Evolutionary conservation across 2,797 vertebrate species (phyloP), one percentile per base, ranked within the genome.

Genomic region (Lerista edwardsae): DNA sequence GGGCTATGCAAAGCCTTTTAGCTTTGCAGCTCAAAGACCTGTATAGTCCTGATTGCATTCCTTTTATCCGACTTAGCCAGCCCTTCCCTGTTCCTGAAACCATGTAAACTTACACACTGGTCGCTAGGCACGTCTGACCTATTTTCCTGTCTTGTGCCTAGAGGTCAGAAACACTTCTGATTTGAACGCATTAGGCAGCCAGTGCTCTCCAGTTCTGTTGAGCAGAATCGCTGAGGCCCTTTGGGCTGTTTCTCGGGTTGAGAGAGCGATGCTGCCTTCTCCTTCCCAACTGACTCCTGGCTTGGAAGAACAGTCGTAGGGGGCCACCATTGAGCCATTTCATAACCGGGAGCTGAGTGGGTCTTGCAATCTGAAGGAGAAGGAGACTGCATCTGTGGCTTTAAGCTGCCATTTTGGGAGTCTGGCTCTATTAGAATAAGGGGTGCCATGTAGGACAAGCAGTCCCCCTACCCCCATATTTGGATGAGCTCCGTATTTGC

Each of bases 1-100:
- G 75, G 86, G 12, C 83, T 68, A 65, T 29, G 55, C 14, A 65
- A 75, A 55, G 61, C 72, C 61, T 75, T 82, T 55, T 12, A 55
- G 61, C 31, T 65, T 55, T 67, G 61, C 47, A 39, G 41, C 27
- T 75, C 41, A 82, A 62, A n/a, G 68, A 11, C 34, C 21, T 71
- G 36, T 23, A 0, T 7, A 51, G 2, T 65, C 55, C 27, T 79
- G 76, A 47, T 75, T 68, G 71, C 39, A 25, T 1, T 79, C 6
- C 34, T 0, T 88, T 82, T 89, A 44, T 75, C 75, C 79, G 4
- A 78, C 51, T 44, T 27, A 15, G 74, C 34, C 89, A 55, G 10
- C 17, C 8, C 74, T 34, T n/a, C 2, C 14, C 51, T 80, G 68
- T 87, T 83, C 36, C 31, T 89, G 61, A 89, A 82, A 84, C 44